Evolutionary conservation across 2,797 vertebrate species (phyloP).

Genomic region (Apogon talboti): DNA sequence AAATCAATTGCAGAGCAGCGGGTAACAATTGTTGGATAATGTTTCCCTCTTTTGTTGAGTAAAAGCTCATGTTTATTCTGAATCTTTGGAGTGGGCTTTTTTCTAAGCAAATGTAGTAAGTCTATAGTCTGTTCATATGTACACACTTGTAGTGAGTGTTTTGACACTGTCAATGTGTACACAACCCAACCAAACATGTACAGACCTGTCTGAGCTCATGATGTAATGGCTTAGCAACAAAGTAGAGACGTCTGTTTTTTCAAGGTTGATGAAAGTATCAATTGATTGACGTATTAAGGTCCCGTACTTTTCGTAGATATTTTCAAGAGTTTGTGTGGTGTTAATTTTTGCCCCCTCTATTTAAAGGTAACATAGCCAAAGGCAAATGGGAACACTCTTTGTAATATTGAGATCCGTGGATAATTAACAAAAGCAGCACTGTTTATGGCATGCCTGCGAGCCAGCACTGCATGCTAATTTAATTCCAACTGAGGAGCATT

Average conservation of each 20-base stretch:
- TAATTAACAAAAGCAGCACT: slow-evolving; percentile 86
- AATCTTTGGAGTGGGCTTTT: too few relatives aligned
- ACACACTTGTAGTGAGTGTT: too few relatives aligned
- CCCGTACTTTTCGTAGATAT: slow-evolving; percentile 20
- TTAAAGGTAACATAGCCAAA: slow-evolving; percentile 68
- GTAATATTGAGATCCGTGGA: slow-evolving; percentile 80
- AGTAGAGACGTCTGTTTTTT: not conserved
- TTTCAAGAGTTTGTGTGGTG: slow-evolving; percentile 28
- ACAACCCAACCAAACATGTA: too few relatives aligned
- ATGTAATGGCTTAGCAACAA: not conserved
- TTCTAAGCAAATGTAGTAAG: too few relatives aligned
- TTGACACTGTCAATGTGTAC: too few relatives aligned
- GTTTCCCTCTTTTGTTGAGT: slow-evolving; percentile 6
- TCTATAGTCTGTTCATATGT: too few relatives aligned
- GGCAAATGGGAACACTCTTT: slow-evolving; percentile 76
- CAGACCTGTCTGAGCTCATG: not conserved
- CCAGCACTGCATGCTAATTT: slow-evolving; percentile 81
- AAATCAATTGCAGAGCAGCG: slow-evolving; percentile 28
- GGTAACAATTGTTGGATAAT: slow-evolving; percentile 27
- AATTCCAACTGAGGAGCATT: slow-evolving; percentile 58
- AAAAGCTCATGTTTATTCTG: too few relatives aligned
- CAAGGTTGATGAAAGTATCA: slow-evolving; percentile 1
- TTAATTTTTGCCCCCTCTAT: slow-evolving; percentile 41
- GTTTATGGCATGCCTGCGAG: slow-evolving; percentile 71
- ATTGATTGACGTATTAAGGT: slow-evolving; percentile 1